A percentile compares a stretch with the other conserved stretches of the same genome.
Evolutionary conservation across 2,797 vertebrate species (phyloP).

Genomic region (Argya squamiceps): DNA sequence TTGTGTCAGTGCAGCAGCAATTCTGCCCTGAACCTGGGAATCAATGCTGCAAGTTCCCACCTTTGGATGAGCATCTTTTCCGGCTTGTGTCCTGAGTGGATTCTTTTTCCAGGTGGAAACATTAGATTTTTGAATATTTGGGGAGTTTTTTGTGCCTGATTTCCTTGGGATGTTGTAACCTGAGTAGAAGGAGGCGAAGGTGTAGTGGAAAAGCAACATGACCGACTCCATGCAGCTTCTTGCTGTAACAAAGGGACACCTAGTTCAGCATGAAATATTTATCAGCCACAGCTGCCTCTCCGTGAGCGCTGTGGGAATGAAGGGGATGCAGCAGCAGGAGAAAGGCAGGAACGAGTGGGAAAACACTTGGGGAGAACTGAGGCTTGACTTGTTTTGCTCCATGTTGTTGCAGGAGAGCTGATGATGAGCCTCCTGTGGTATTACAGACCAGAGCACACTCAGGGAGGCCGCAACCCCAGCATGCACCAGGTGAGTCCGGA

Average conservation of each 20-base stretch:
- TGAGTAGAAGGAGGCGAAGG: background rate
- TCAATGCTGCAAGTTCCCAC: background rate
- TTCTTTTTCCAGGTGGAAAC: background rate
- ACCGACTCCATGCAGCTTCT: background rate
- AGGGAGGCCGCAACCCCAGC: constrained; percentile 92
- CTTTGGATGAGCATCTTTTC: background rate
- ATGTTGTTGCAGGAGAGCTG: constrained; percentile 86
- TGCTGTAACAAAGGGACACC: constrained; percentile 37
- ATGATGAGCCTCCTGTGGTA: constrained; percentile 99
- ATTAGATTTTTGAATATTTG: background rate
- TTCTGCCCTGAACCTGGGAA: background rate
- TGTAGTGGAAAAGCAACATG: background rate
- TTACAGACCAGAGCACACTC: constrained; percentile 98
- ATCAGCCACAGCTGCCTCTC: background rate
- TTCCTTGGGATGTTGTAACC: background rate
- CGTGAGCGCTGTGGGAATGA: background rate
- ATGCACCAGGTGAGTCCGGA: constrained; percentile 88
- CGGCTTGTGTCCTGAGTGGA: background rate
- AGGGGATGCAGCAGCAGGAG: background rate
- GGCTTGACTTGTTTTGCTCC: background rate
- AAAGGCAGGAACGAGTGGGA: background rate
- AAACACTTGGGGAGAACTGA: background rate
- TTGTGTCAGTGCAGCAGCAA: background rate
- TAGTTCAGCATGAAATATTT: constrained; percentile 33
- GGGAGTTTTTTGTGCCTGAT: background rate